phyloP scores from a whole-genome alignment of 2,113 vertebrate genomes.

The Clarias macrocephalus region DNA sequence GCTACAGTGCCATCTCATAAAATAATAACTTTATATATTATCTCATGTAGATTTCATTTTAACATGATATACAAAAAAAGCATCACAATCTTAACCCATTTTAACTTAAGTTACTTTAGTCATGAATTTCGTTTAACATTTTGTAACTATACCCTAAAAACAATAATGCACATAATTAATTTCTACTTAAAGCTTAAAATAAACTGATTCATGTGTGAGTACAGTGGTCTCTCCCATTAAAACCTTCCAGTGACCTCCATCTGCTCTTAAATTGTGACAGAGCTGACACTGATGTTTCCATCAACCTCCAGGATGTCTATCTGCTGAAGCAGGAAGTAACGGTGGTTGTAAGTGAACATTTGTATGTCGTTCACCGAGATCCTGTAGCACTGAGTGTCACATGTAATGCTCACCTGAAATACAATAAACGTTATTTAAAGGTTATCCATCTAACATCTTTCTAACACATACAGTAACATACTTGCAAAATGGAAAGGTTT shows the following conservation, averaged over 20 bases:
- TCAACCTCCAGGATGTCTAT: conserved; percentile 49
- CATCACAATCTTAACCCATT: neutral
- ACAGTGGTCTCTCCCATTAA: no score
- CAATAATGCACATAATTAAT: no score
- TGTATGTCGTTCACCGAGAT: conserved; percentile 40
- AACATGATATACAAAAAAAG: neutral
- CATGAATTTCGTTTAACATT: no score
- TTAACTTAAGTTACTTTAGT: no score
- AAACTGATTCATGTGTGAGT: no score
- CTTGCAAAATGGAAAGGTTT: neutral
- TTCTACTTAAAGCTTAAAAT: no score
- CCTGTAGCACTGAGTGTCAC: conserved; percentile 40
- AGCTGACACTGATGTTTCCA: conserved; percentile 40
- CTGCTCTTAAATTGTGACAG: conserved; percentile 20
- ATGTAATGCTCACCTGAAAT: conserved; percentile 41
- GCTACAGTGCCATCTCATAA: no score
- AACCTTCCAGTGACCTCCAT: neutral
- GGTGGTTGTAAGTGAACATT: conserved; percentile 47
- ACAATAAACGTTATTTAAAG: neutral
- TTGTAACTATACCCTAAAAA: no score
- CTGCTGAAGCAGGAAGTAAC: conserved; percentile 26
- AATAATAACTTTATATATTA: no score
- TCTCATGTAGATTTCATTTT: no score
- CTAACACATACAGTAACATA: neutral
- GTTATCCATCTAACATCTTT: neutral